Conservation (phyloP, 2,888 invertebrate species). For the Brenthis ino region DNA sequence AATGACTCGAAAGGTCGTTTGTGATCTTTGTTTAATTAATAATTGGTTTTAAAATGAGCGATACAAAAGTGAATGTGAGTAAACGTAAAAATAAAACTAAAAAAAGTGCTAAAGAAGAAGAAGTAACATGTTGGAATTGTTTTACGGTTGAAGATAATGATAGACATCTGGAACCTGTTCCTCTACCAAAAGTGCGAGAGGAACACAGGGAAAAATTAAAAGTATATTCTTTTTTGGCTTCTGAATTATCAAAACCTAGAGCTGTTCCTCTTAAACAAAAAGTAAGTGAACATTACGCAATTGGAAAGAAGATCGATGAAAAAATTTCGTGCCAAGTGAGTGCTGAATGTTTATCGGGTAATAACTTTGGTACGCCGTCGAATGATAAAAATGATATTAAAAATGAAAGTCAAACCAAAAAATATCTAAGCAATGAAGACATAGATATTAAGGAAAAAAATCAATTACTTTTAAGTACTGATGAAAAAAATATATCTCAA, state of each 20-base stretch:
- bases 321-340: slow-evolving; percentile 43
- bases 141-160: slow-evolving; percentile 53
- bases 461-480: too few relatives aligned
- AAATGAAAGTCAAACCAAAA: too few relatives aligned
- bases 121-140: slow-evolving; percentile 71
- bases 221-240: slow-evolving; percentile 64
- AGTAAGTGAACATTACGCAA: slow-evolving; percentile 61
- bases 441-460: too few relatives aligned
- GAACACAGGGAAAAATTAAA: slow-evolving; percentile 62
- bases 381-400: not conserved
- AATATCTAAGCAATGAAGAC: too few relatives aligned
- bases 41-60: slow-evolving; percentile 36
- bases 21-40: slow-evolving; percentile 39
- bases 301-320: slow-evolving; percentile 63
- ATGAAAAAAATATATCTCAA: too few relatives aligned
- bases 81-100: slow-evolving; percentile 40
- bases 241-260: slow-evolving; percentile 65
- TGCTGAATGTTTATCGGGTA: not conserved
- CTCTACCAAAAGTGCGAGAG: slow-evolving; percentile 59
- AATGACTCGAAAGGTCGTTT: slow-evolving; percentile 38
- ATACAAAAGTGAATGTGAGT: slow-evolving; percentile 36
- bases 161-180: slow-evolving; percentile 50
- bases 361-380: slow-evolving; percentile 1
- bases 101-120: slow-evolving; percentile 47
- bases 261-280: slow-evolving; percentile 66